Evolutionary conservation across 2,888 invertebrate genomes (phyloP).

Genomic region (Andrena marginata): DNA sequence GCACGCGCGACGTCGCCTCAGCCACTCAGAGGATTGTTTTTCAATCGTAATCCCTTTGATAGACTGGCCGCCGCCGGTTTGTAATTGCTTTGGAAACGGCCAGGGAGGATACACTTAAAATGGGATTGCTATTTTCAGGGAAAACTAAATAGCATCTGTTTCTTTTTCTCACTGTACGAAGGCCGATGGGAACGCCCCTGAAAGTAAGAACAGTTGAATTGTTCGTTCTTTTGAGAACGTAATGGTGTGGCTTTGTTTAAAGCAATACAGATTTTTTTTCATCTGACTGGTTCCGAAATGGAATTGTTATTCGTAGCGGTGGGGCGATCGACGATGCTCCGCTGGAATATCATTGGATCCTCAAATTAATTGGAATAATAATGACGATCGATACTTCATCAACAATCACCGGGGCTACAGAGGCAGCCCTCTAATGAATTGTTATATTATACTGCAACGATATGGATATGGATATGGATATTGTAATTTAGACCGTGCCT

Average conservation of each 20-base stretch:
- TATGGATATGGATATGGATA: background rate
- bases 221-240: too few relatives aligned
- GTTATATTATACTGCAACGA: background rate
- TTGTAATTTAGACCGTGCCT: background rate
- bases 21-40: constrained; percentile 37
- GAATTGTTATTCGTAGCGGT: too few relatives aligned
- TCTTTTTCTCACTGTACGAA: too few relatives aligned
- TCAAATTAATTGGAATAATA: constrained; percentile 15
- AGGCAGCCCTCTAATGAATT: background rate
- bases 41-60: constrained; percentile 36
- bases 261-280: too few relatives aligned
- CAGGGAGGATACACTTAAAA: background rate
- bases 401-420: background rate
- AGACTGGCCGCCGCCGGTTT: background rate
- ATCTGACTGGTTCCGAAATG: too few relatives aligned
- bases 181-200: too few relatives aligned
- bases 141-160: background rate
- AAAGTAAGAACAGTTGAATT: too few relatives aligned
- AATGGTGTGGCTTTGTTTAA: too few relatives aligned
- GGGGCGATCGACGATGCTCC: too few relatives aligned
- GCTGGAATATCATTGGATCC: background rate
- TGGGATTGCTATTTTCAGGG: background rate
- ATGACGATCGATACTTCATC: background rate
- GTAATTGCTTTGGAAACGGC: background rate
- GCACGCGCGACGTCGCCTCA: background rate